A percentile compares a stretch with the other conserved stretches of the same genome.
Conservation (phyloP, 2,888 invertebrate species). For the Philereme transversata region DNA sequence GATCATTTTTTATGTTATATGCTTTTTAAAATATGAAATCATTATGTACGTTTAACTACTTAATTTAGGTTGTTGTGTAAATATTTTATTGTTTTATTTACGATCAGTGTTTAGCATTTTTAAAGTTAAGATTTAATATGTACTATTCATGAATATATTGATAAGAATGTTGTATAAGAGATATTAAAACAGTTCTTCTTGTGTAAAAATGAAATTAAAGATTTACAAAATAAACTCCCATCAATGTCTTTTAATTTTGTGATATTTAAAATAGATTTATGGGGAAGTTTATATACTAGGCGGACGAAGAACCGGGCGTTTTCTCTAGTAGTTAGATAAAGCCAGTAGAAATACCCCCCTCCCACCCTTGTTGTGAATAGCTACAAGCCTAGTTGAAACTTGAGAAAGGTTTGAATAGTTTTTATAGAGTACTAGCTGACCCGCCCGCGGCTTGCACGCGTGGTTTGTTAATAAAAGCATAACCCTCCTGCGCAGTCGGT, state of each 20-base stretch:
- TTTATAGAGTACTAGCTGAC: too few species aligned
- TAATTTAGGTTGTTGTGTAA: slow-evolving; percentile 76
- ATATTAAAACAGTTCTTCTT: slow-evolving; percentile 70
- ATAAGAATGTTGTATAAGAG: slow-evolving; percentile 65
- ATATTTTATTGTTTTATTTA: slow-evolving; percentile 72
- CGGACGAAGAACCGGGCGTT: neutral
- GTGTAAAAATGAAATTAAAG: slow-evolving; percentile 77
- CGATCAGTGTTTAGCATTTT: slow-evolving; percentile 63
- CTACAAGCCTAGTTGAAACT: too few species aligned
- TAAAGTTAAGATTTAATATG: slow-evolving; percentile 47
- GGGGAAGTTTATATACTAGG: neutral
- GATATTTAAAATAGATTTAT: neutral
- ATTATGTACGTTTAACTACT: slow-evolving; percentile 64
- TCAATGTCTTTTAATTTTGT: slow-evolving; percentile 6
- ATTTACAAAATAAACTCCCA: slow-evolving; percentile 56
- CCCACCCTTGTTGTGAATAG: too few species aligned
- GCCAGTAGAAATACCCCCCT: too few species aligned
- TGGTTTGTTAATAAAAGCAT: too few species aligned
- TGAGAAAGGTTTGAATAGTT: too few species aligned
- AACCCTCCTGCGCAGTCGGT: too few species aligned
- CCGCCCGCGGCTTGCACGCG: too few species aligned
- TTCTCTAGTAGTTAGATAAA: neutral
- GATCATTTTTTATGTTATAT: slow-evolving; percentile 60
- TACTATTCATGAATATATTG: slow-evolving; percentile 56
- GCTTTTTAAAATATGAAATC: slow-evolving; percentile 56